Base-by-base conservation (phyloP, 2,888 invertebrate genomes). In the Osmoderma eremita region DNA sequence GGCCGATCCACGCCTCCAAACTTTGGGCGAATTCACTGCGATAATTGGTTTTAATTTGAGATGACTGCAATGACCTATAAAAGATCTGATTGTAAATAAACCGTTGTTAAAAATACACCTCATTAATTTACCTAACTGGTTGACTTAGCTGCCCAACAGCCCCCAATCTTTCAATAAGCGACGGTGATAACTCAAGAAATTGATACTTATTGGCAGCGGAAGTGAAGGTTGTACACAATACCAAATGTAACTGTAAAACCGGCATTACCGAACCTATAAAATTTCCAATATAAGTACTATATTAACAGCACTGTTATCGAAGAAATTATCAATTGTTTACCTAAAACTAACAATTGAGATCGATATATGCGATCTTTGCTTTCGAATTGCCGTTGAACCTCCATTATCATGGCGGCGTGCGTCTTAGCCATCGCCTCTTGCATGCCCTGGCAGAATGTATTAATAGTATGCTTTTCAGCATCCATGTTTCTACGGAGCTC, bases 171-270 rank as follows among this genome's bases (percentile, higher is more conserved):
- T 90, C 90, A 75, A 90, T 86, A 80, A 91, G 84, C 2, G 87
- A 87, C 75, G 88, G 89, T 17, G 88, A 89, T 66, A 90, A 80
- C 76, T 90, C 90, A 53, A 92, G 84, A 78, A 91, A 91, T 78
- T 92, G 91, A 76, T 90, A 89, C 78, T 90, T 90, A 73, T 89
- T 90, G 2, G 91, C 90, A 8, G 89, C 87, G 64, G 88, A 87
- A 39, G 88, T 88, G 78, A 92, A 90, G 4, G 89, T 88, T 64
- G 90, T 88, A 78, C 90, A 89, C 64, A 90, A 83, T 74, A 91
- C 86, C 24, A 91, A 83, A 75, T 91, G 91, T 68, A 89, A 85
- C 75, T 90, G 90, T 20, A 91, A 83, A 17, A 90, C 88, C 1
- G 90, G 90, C 78, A 90, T 83, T 8, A 90, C 87, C 45, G 87